These are phyloP conservation scores for Melinopterus prodromus DNA, from an alignment of 2,888 invertebrate species.

Conservation along the genomic window DNA sequence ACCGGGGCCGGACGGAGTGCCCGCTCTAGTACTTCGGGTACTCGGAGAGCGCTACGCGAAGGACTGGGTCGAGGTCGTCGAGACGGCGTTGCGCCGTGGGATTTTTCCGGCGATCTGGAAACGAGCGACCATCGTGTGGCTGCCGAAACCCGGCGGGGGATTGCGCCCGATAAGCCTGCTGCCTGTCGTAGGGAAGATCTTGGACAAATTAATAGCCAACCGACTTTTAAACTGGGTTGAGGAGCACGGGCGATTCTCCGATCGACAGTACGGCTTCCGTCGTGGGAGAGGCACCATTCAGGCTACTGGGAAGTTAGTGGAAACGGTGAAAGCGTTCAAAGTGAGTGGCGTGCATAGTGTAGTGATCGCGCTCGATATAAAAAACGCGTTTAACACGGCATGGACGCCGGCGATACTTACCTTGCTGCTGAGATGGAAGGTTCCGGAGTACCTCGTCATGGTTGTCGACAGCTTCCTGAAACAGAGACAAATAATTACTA, in stretches of 20 bases:
- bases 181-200: slow-evolving; percentile 4
- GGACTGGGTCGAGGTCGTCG: neutral
- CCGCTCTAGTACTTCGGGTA: slow-evolving; percentile 5
- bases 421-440: too few relatives aligned
- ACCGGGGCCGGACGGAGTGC: slow-evolving; percentile 14
- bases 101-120: slow-evolving; percentile 14
- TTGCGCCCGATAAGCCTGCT: slow-evolving; percentile 21
- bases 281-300: too few relatives aligned
- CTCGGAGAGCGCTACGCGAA: neutral
- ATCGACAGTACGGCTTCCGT: slow-evolving; percentile 10
- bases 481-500: too few relatives aligned
- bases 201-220: neutral
- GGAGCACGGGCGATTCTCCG: neutral
- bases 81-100: neutral
- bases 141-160: slow-evolving; percentile 6
- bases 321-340: too few relatives aligned
- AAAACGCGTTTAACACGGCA: too few relatives aligned
- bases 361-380: too few relatives aligned
- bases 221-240: neutral
- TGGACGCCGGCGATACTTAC: too few relatives aligned
- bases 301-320: too few relatives aligned
- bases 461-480: too few relatives aligned
- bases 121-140: neutral
- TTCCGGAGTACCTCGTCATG: too few relatives aligned
- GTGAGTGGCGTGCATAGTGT: too few relatives aligned